phyloP scores from a whole-genome alignment of 1,140 invertebrate genomes.

The Chrysomallon squamiferum region DNA sequence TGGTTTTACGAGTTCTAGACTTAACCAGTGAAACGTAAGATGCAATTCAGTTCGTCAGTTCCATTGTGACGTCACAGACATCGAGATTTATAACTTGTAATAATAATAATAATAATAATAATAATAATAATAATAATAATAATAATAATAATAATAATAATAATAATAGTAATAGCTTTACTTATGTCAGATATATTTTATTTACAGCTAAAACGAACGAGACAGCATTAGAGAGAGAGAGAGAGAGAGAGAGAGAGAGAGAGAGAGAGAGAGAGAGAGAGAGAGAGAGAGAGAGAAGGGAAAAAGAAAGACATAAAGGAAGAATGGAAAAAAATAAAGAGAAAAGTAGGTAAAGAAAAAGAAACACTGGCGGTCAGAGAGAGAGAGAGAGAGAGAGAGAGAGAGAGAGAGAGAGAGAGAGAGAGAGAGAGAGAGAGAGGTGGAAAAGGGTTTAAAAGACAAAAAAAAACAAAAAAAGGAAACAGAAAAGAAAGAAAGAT shows the following conservation, averaged over 20 bases:
- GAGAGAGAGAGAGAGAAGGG: background rate
- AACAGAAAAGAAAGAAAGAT: background rate
- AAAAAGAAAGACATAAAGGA: background rate
- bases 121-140: no score
- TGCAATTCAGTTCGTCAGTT: no score
- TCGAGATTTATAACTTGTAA: no score
- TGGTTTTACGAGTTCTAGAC: no score
- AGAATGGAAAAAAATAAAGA: background rate
- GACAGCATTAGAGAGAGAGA: background rate
- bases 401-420: conserved; percentile 5
- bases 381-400: background rate
- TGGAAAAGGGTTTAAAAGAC: background rate
- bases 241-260: conserved; percentile 3
- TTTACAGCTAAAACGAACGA: no score
- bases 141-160: no score
- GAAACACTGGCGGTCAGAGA: background rate
- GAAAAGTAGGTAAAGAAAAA: conserved; percentile 1
- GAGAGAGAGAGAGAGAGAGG: conserved; percentile 10
- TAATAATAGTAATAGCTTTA: no score
- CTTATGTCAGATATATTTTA: no score
- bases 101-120: no score
- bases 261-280: background rate
- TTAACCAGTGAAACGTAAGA: no score
- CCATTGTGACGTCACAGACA: no score
- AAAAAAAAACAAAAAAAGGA: background rate